Evolutionary conservation across 2,888 invertebrate genomes (phyloP).

Genomic region (Arrhopalites spinosus): DNA sequence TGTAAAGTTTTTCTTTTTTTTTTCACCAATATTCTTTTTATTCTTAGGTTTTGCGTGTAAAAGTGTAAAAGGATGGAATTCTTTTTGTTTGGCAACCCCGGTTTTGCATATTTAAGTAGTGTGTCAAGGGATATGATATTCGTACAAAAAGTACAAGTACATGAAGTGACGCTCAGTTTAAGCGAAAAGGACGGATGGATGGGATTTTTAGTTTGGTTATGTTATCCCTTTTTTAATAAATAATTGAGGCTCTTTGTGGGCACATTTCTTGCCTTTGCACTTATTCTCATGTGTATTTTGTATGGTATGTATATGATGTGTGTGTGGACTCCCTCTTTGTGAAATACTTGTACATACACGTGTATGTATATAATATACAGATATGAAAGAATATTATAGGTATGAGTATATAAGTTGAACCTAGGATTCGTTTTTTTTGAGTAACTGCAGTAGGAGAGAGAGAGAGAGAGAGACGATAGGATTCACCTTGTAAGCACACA

Average conservation of each 20-base stretch:
- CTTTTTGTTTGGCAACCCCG: neutral
- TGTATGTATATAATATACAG: neutral
- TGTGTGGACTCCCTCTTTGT: neutral
- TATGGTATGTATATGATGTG: neutral
- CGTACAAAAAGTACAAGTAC: slow-evolving; percentile 1
- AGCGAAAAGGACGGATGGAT: slow-evolving; percentile 1
- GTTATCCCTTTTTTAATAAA: slow-evolving; percentile 20
- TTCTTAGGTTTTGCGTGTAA: neutral
- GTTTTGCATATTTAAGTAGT: slow-evolving; percentile 26
- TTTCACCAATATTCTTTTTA: no score
- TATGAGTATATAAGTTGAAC: no score
- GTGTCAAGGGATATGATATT: slow-evolving; percentile 10
- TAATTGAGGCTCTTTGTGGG: slow-evolving; percentile 22
- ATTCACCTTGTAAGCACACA: slow-evolving; percentile 46
- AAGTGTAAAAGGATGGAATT: neutral
- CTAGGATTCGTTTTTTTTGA: no score
- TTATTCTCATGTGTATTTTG: slow-evolving; percentile 1
- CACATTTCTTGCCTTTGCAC: slow-evolving; percentile 13
- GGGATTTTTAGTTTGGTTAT: slow-evolving; percentile 5
- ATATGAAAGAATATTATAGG: neutral
- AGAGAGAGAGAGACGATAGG: neutral
- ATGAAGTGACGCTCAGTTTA: slow-evolving; percentile 8
- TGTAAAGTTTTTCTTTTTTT: no score
- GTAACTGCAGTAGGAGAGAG: neutral
- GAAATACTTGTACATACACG: no score